Base-by-base conservation (phyloP, 2,888 invertebrate genomes). In the Andrena bucephala region DNA sequence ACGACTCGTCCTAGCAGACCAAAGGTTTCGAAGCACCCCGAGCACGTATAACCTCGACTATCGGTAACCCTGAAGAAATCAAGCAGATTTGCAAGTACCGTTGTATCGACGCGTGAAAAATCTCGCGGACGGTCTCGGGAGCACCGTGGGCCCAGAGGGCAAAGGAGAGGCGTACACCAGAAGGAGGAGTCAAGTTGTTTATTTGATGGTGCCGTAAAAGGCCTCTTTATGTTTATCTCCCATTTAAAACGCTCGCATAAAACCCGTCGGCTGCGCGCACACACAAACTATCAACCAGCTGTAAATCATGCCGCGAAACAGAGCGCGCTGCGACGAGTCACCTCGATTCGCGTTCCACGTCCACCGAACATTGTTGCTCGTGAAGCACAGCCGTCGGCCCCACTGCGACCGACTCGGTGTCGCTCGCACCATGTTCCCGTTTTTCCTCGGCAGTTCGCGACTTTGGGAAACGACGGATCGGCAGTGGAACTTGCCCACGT, bases 141-240 rank as follows among this genome's bases (percentile, higher is more conserved):
- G 67, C 20, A 67, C 27, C 75, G 57, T 50, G 63, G 67, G 72
- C 33, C 24, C 24, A 52, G 66, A 29, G 59, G 75, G 70, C 60
- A 54, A 75, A 69, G 68, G 67, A 71, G 70, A 76, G 73, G 57
- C 65, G 70, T 50, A 66, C 77, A 70, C 90, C 91, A 89, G 91
- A 90, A 92, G 93, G 92, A 94, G 93, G 93, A 94, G 94, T 94
- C 93, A 93, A 94, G 94, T 94, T 94, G 94, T 94, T 94, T 94
- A 94, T 94, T 94, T 94, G 94, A 94, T 94, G 93, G 93, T 91
- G 92, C 92, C 92, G 92, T 94, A 94, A 94, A 94, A 94, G 93
- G 92, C 93, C 94, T 94, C 93, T 94, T 94, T 93, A 94, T 92
- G 93, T 93, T 93, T 93, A 94, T 94, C 93, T 93, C 91, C 92